A percentile compares a stretch with the other conserved stretches of the same genome.
Evolutionary conservation across 2,113 vertebrate genomes (phyloP).

Genomic region (Cinclus cinclus): DNA sequence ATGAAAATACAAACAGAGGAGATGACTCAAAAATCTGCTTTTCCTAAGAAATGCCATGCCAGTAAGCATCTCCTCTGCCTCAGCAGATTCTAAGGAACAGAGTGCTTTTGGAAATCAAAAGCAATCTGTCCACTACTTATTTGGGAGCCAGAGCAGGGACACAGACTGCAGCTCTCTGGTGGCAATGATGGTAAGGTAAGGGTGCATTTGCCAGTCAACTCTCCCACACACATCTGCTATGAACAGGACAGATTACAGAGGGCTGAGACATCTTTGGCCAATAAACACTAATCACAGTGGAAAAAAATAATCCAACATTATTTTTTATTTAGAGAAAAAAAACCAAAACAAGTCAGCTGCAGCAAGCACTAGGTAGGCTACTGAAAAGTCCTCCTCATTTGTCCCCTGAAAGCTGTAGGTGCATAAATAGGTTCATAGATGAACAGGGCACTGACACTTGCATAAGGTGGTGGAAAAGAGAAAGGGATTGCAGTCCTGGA

Average conservation of each 20-base stretch:
- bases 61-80: neutral
- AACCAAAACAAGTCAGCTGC: neutral
- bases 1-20: neutral
- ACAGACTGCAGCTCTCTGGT: neutral
- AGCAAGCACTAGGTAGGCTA: neutral
- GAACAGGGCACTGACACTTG: neutral
- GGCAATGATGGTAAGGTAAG: neutral
- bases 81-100: neutral
- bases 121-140: neutral
- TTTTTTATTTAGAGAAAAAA: neutral
- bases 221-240: neutral
- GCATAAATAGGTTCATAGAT: neutral
- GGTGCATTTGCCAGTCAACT: neutral
- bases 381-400: neutral
- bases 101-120: neutral
- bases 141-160: neutral
- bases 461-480: neutral
- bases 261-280: neutral
- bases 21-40: neutral
- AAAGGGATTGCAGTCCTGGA: neutral
- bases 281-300: neutral
- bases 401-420: neutral
- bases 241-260: neutral
- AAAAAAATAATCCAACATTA: neutral
- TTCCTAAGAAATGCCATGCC: neutral